These are phyloP conservation scores for Urophycis tenuis DNA, from an alignment of 2,797 vertebrate genomes.

Conservation along the genomic window DNA sequence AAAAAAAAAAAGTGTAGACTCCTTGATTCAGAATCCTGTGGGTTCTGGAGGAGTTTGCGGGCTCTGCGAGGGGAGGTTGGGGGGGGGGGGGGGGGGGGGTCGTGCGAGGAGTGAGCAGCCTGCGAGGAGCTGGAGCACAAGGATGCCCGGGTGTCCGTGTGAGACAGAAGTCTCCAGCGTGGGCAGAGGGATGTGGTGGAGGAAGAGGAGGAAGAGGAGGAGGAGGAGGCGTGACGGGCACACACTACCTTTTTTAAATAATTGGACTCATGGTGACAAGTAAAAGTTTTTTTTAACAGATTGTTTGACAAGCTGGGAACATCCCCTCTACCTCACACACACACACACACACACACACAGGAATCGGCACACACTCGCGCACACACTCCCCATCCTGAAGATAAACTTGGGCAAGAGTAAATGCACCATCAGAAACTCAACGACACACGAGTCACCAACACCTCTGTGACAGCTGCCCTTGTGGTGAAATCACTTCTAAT, in stretches of 20 bases:
- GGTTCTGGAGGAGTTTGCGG: too few species aligned
- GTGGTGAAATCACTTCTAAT: background rate
- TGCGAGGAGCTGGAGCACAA: too few species aligned
- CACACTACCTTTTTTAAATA: background rate
- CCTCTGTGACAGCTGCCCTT: background rate
- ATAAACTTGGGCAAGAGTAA: too few species aligned
- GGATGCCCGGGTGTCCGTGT: background rate
- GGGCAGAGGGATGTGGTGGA: background rate
- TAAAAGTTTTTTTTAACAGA: background rate
- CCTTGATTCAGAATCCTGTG: too few species aligned
- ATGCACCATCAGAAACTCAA: too few species aligned
- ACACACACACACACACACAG: background rate
- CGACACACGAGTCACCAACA: background rate
- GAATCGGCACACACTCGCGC: background rate
- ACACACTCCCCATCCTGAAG: background rate
- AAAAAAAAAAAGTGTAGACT: too few species aligned
- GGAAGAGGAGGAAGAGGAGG: background rate
- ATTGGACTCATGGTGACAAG: background rate
- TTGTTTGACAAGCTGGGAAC: background rate
- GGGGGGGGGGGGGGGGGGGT: too few species aligned
- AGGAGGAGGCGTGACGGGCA: background rate
- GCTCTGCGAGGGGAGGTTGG: too few species aligned
- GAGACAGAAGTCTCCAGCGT: background rate
- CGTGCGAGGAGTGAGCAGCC: background rate
- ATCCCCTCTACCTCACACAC: background rate